Percentiles rank a stretch among this genome's conserved stretches.
Evolutionary conservation across 2,113 vertebrate genomes (phyloP).

Genomic region (Laticauda colubrina): DNA sequence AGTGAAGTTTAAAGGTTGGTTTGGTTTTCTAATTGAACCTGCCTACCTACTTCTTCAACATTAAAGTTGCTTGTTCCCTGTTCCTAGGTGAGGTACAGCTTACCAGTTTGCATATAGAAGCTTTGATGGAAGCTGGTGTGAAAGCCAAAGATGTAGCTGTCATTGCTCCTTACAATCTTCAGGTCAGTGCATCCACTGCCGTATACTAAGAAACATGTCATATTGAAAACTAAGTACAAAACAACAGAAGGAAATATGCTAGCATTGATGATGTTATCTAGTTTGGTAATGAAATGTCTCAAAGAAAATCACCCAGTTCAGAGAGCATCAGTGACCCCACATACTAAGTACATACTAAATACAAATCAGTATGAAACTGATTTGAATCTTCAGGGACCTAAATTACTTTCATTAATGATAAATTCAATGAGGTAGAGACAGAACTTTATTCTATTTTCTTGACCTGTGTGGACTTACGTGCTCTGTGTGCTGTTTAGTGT

Average conservation of each 20-base stretch:
- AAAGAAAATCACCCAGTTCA: not conserved
- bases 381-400: not conserved
- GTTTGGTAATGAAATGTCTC: not conserved
- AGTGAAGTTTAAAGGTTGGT: not conserved
- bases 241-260: not conserved
- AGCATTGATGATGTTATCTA: not conserved
- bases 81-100: conserved; percentile 89
- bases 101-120: conserved; percentile 80
- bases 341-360: not conserved
- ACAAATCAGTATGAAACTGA: not conserved
- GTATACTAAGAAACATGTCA: not conserved
- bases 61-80: accelerated
- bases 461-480: not conserved
- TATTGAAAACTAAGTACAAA: not conserved
- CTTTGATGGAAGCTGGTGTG: conserved; percentile 84
- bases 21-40: not conserved
- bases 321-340: not conserved
- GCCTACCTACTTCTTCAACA: too few species aligned
- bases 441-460: not conserved
- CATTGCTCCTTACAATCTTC: conserved; percentile 92
- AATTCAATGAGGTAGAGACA: not conserved
- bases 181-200: conserved; percentile 69
- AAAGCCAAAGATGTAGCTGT: conserved; percentile 84
- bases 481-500: not conserved
- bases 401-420: not conserved